These are phyloP conservation scores for Quiscalus mexicanus DNA, from an alignment of 2,113 vertebrate genomes.

Conservation along the genomic window DNA sequence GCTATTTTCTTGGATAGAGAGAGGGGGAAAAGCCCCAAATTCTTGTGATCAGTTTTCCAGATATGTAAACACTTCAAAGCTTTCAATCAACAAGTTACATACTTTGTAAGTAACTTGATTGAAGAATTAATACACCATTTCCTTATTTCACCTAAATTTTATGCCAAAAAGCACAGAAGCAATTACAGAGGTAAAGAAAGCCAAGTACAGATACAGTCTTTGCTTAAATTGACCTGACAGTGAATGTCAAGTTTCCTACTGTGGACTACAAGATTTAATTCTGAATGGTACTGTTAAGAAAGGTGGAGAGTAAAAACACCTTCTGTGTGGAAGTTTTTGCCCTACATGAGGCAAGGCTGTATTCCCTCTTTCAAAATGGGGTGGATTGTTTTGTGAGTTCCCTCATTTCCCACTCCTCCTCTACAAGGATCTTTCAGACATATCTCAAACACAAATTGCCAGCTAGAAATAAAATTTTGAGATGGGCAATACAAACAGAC, in stretches of 20 bases:
- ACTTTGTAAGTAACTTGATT: background rate
- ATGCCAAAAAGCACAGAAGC: background rate
- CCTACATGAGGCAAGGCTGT: background rate
- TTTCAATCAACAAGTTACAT: background rate
- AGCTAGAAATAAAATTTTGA: background rate
- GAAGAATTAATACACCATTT: background rate
- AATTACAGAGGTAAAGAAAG: background rate
- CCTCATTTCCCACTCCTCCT: background rate
- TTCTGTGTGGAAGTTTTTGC: background rate
- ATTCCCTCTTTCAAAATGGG: background rate
- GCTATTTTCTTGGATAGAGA: background rate
- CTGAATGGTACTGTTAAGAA: background rate
- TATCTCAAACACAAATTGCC: background rate
- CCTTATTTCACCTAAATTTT: background rate
- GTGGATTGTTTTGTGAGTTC: background rate
- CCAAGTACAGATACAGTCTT: background rate
- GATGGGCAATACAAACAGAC: background rate
- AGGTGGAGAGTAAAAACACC: background rate
- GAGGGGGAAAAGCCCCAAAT: accelerated
- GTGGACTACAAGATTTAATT: background rate
- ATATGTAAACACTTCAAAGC: background rate
- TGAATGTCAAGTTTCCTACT: background rate
- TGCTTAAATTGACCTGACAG: background rate
- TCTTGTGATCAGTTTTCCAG: background rate
- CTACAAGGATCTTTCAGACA: background rate